phyloP scores from a whole-genome alignment of 2,888 invertebrate species.

The Eristalis arbustorum region DNA sequence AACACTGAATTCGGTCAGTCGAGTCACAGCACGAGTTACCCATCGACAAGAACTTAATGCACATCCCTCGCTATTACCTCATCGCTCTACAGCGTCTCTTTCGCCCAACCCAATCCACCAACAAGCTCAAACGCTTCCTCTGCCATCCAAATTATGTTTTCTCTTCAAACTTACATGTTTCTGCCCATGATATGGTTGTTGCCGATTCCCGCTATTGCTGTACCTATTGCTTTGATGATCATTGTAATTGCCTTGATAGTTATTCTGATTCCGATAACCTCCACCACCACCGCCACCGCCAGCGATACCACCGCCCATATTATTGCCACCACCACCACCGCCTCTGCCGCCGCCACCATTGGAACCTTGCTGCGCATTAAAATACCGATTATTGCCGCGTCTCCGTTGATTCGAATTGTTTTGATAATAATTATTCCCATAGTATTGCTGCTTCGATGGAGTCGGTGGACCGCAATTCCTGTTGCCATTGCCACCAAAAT shows the following conservation, averaged over 20 bases:
- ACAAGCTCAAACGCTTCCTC: too few relatives aligned
- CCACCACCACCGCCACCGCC: conserved; percentile 34
- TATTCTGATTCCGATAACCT: conserved; percentile 58
- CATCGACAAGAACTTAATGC: too few relatives aligned
- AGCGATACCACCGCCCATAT: background rate
- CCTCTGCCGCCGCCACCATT: conserved; percentile 4
- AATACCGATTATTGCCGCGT: conserved; percentile 63
- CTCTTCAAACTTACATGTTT: conserved; percentile 41
- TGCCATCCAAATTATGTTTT: too few relatives aligned
- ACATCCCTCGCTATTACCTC: too few relatives aligned
- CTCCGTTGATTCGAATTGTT: conserved; percentile 21
- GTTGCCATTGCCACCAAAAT: conserved; percentile 72
- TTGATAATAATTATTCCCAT: conserved; percentile 45
- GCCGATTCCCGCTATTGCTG: conserved; percentile 54
- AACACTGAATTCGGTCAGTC: too few relatives aligned
- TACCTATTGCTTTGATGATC: conserved; percentile 24
- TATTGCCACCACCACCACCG: conserved; percentile 17
- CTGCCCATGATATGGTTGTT: conserved; percentile 51
- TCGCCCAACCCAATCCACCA: background rate
- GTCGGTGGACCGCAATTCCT: conserved; percentile 4
- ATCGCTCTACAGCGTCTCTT: too few relatives aligned
- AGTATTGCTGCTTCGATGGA: conserved; percentile 55
- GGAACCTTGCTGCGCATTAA: conserved; percentile 26
- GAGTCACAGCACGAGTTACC: too few relatives aligned
- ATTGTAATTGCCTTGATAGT: conserved; percentile 28